Evolutionary conservation across 2,797 vertebrate species (phyloP), one percentile per base, ranked within the genome.

Genomic region (Sparus aurata): DNA sequence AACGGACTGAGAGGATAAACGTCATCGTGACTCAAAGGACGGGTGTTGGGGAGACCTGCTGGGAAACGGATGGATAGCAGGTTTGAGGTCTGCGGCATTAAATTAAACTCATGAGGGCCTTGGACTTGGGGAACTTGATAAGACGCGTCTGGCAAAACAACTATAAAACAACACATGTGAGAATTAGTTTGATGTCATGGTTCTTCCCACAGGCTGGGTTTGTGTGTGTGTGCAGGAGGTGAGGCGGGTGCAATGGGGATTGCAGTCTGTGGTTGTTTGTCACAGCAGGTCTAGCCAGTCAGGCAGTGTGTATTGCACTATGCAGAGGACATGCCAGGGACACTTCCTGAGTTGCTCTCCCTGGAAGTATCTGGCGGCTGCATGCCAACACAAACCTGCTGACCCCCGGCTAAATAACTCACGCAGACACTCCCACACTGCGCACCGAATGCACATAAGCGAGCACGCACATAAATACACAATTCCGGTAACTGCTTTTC

Each of bases 331-430:
- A 79, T 89, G 86, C 89, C 89, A 91, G 90, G 88, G 89, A 93
- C 85, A 88, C 91, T 93, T 94, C 93, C 94, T 89, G 90, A 88
- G 88, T 84, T 84, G 85, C 79, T 85, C 86, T 89, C 84, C 69
- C 76, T 89, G 90, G 82, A 90, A 92, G 87, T 84, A 90, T 92
- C 82, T 67, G 58, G 55, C 65, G 87, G 87, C 92, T 59, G 78
- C 62, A 38, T 87, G 91, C 91, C 91, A 93, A 89, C 86, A 82
- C 81, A 91, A 92, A 92, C 92, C 85, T 87, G 86, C 75, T 89
- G 91, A 92, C 91, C 91, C 81, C 68, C 18, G 20, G 79, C 73
- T 80, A 61, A 86, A 82, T 66, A 75, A 79, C 79, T 75, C 82
- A 45, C 67, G 75, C 53, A 72, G 64, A 73, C 75, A 71, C 80